Conservation (phyloP, 2,113 vertebrate genomes). For the cattle (Bos taurus) region DNA sequence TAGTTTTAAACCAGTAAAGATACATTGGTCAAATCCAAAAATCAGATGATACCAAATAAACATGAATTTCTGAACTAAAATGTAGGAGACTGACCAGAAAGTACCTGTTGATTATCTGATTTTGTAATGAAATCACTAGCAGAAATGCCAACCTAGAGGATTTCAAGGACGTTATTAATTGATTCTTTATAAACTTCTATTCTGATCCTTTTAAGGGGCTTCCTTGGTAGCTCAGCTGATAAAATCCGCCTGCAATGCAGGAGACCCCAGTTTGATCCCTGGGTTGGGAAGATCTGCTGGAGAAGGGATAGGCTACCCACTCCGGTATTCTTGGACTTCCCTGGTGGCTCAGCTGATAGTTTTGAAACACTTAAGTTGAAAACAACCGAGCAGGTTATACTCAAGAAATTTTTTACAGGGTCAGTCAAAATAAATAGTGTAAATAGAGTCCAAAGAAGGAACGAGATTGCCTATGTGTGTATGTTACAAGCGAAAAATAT, state of each 20-base stretch:
- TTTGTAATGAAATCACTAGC: not conserved
- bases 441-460: not conserved
- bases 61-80: slow-evolving; percentile 34
- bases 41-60: not conserved
- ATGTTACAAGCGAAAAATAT: not conserved
- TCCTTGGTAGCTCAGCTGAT: not conserved
- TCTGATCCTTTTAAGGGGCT: not conserved
- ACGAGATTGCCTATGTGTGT: not conserved
- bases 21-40: not conserved
- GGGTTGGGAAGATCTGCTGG: not conserved
- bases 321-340: not conserved
- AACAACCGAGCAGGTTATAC: not conserved
- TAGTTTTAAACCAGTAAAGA: slow-evolving; percentile 13
- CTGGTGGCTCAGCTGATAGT: not conserved
- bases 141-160: not conserved
- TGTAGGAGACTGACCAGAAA: not conserved
- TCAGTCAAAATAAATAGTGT: not conserved
- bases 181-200: not conserved
- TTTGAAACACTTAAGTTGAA: not conserved
- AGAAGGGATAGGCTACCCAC: not conserved
- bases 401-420: not conserved
- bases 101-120: not conserved
- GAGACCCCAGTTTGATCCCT: not conserved
- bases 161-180: not conserved
- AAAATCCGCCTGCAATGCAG: not conserved